phyloP scores from a whole-genome alignment of 1,140 invertebrate genomes.

The Patella vulgata region DNA sequence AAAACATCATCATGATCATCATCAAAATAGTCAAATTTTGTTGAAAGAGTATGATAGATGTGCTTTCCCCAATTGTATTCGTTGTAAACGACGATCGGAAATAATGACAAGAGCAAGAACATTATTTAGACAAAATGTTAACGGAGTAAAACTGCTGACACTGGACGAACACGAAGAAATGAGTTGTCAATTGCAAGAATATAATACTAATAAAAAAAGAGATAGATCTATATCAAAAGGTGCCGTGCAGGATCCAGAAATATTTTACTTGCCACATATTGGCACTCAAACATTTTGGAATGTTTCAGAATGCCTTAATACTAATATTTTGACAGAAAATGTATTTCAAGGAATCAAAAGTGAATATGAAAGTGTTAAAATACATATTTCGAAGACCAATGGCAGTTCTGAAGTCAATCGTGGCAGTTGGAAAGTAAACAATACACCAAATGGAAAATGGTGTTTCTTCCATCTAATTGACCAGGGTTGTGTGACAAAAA shows the following conservation, averaged over 20 bases:
- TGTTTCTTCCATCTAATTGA: slow-evolving; percentile 52
- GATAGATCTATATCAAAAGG: slow-evolving; percentile 13
- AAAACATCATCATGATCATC: not conserved
- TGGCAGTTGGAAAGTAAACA: slow-evolving; percentile 42
- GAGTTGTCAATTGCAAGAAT: not conserved
- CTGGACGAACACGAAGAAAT: not conserved
- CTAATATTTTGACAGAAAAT: slow-evolving; percentile 23
- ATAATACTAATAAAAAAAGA: slow-evolving; percentile 1
- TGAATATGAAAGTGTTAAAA: slow-evolving; percentile 28
- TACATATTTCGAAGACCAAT: slow-evolving; percentile 7
- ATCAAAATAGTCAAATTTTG: not conserved
- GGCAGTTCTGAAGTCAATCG: not conserved
- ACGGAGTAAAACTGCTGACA: not conserved
- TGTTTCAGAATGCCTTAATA: slow-evolving; percentile 21
- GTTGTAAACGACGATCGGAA: slow-evolving; percentile 39
- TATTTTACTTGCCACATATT: slow-evolving; percentile 31
- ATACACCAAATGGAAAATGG: slow-evolving; percentile 48
- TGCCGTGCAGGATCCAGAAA: slow-evolving; percentile 23
- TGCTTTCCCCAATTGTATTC: slow-evolving; percentile 42
- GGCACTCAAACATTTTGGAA: slow-evolving; percentile 21
- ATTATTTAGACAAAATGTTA: slow-evolving; percentile 9
- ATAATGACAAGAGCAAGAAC: slow-evolving; percentile 29
- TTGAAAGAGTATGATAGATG: slow-evolving; percentile 18
- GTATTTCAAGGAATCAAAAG: slow-evolving; percentile 28
- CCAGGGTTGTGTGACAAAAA: slow-evolving; percentile 45